A percentile compares a stretch with the other conserved stretches of the same genome.
These are phyloP conservation scores for Taeniopygia guttata DNA, from an alignment of 2,797 vertebrate species.

Conservation along the genomic window DNA sequence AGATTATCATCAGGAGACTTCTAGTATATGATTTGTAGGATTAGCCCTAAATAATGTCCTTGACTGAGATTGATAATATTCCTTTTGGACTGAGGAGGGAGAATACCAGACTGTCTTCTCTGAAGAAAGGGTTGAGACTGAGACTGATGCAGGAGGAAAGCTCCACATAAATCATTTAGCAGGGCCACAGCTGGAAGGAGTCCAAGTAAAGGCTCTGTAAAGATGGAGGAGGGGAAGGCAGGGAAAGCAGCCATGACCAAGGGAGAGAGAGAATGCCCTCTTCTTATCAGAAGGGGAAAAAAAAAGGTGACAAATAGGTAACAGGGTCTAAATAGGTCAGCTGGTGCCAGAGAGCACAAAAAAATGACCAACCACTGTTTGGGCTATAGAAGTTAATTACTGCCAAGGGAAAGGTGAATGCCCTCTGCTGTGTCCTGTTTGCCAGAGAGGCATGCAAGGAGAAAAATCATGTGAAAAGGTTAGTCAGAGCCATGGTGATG, in stretches of 20 bases:
- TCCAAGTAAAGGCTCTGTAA: background rate
- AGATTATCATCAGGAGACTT: background rate
- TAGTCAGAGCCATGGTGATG: background rate
- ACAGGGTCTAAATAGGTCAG: background rate
- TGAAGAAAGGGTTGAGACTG: background rate
- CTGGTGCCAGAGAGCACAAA: background rate
- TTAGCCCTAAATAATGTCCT: background rate
- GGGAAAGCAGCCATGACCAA: background rate
- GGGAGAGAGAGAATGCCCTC: background rate
- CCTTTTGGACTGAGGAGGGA: background rate
- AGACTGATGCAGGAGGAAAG: background rate
- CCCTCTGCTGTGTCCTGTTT: background rate
- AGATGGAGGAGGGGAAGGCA: rapidly evolving
- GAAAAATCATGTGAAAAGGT: background rate
- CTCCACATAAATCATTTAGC: background rate
- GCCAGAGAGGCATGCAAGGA: background rate
- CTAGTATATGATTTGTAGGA: background rate
- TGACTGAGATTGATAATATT: background rate
- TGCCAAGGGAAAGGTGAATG: background rate
- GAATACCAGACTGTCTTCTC: background rate
- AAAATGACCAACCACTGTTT: background rate
- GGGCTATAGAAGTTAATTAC: background rate
- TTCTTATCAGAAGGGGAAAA: background rate
- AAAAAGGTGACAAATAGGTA: background rate
- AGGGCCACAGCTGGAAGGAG: background rate